Evolutionary conservation across 1,140 invertebrate genomes (phyloP), one percentile per base, ranked within the genome.

Genomic region (Parasteatoda tepidariorum): DNA sequence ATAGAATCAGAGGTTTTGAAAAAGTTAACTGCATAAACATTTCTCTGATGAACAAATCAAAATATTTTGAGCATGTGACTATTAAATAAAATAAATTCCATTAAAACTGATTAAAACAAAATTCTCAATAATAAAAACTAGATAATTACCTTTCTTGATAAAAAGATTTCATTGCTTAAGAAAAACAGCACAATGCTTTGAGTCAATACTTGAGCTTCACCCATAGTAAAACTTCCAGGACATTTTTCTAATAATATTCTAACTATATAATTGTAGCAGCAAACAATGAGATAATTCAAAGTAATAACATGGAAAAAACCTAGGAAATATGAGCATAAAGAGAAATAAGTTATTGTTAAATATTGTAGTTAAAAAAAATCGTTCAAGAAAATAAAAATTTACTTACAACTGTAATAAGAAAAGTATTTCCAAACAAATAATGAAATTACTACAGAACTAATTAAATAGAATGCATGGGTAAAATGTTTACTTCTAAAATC

Each of bases 151-250:
- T n/a, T n/a, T n/a, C n/a, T n/a, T n/a, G n/a, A n/a, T n/a, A 78
- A 66, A 31, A 61, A 59, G 31, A 54, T 7, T 18, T 62, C 24
- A 26, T 54, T 18, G 30, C 30, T 33, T 5, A 62, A n/a, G 34
- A 62, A 28, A 75, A 75, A 75, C 11, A 75, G 5, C n/a, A 62
- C 26, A 18, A 41, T 15, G 9, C 73, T 54, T 38, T 75, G 73
- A 7, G 55, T 34, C 33, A 75, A 33, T 7, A 75, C 4, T 62
- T 75, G 73, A 18, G 55, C 73, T 75, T 75, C 73, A 22, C 73
- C 73, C 30, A 61, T 62, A 38, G 73, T 75, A 41, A 75, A 75
- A 62, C 55, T 75, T 18, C 73, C 57, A 62, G 73, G 73, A n/a
- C 73, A 75, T 4, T 62, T 26, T 18, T 24, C 13, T 7, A 75